Base-by-base conservation (phyloP, 2,797 vertebrate species). In the Luscinia luscinia region DNA sequence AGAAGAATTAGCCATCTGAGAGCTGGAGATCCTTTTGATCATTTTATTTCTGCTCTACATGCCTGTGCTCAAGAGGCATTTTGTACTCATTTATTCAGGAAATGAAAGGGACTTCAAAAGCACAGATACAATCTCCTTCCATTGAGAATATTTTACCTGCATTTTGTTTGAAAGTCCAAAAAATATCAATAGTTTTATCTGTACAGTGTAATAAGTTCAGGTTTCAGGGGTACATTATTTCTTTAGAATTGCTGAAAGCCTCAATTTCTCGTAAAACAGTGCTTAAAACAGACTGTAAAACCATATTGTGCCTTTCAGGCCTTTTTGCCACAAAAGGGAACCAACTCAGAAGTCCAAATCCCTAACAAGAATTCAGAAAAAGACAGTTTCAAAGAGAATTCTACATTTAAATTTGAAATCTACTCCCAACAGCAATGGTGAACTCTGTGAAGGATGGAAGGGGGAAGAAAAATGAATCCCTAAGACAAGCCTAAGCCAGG, bases 41-140 rank as follows among this genome's bases (percentile, higher is more conserved):
- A 43, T 84, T 78, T 81, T 43, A 51, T 70, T 88, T 87, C 43
- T 76, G 48, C 51, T 84, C 43, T 28, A 28, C 18, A 46, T 40
- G 10, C 24, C 49, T 89, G 41, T 66, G 28, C 55, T 49, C 78
- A 79, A 78, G 82, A 76, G 81, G 40, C 6, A 78, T 87, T 81
- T 94, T 82, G 51, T 64, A 78, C 58, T 75, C 30, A 51, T 70
- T 86, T 90, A 73, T 9, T n/a, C 11, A 49, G 36, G 32, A 38
- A 89, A 75, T 62, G 24, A 75, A 84, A 84, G 72, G 45, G 84
- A 75, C 26, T 72, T 73, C 78, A 92, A 89, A 94, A 75, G 34
- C 41, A 72, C 34, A 72, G 54, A 67, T 23, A 40, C 28, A 10
- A n/a, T 62, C 36, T 76, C 67, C 32, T 75, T 79, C 55, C 40